Conservation (phyloP, 2,797 vertebrate species). For the Aythya fuligula region DNA sequence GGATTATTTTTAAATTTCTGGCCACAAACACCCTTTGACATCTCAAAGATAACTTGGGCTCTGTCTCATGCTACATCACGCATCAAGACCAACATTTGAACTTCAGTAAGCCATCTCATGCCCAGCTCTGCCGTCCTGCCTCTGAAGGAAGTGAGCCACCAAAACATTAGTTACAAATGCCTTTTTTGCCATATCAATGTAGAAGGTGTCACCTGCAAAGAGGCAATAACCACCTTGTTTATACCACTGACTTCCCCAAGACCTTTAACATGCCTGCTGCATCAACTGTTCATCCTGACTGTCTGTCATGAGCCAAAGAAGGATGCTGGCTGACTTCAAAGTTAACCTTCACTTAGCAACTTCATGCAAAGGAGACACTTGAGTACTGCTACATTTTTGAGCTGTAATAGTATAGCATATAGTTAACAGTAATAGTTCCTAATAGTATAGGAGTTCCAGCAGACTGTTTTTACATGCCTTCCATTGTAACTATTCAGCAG, state of each 20-base stretch:
- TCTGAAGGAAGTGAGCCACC: neutral
- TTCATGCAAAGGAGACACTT: neutral
- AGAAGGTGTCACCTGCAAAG: neutral
- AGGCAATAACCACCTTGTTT: neutral
- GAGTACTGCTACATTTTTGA: neutral
- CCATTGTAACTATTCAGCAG: neutral
- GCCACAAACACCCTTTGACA: neutral
- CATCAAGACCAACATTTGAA: neutral
- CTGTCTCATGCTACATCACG: neutral
- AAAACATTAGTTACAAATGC: neutral
- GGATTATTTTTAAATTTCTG: neutral
- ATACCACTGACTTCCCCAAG: rapidly evolving
- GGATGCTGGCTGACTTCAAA: neutral
- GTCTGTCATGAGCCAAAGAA: neutral
- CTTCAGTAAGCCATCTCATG: neutral
- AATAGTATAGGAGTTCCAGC: neutral
- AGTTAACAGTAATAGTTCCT: too few relatives aligned
- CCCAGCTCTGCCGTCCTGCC: neutral
- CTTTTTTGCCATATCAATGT: neutral
- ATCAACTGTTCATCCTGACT: neutral
- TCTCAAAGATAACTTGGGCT: neutral
- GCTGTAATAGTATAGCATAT: too few relatives aligned
- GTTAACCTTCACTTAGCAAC: neutral
- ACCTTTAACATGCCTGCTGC: neutral
- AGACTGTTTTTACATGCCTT: neutral